Percentiles rank a stretch among this genome's conserved stretches.
These are phyloP conservation scores for Phocides pigmalion DNA, from an alignment of 1,140 invertebrate genomes.

Conservation along the genomic window DNA sequence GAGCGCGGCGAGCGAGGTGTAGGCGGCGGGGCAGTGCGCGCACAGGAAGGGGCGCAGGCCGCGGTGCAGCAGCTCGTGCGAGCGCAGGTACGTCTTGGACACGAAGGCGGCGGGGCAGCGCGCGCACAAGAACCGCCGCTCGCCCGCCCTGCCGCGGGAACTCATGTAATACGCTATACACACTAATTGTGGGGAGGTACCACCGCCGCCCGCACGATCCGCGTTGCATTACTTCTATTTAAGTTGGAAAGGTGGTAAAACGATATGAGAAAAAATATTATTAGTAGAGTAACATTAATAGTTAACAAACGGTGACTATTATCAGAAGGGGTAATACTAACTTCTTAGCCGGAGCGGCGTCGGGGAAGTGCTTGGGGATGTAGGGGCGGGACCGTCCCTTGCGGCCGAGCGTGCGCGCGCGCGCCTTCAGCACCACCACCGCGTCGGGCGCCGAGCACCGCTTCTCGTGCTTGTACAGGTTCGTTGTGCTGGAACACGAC, in stretches of 20 bases:
- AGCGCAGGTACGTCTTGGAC: constrained; percentile 42
- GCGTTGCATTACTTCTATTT: no score
- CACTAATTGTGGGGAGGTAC: no score
- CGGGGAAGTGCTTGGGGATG: constrained; percentile 27
- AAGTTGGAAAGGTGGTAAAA: no score
- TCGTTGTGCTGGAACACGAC: constrained; percentile 56
- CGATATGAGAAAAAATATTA: no score
- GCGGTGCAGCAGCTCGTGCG: constrained; percentile 59
- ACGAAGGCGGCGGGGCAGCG: constrained; percentile 57
- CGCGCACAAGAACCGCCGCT: constrained; percentile 43
- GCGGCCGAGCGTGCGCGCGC: constrained; percentile 53
- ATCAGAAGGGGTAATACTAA: no score
- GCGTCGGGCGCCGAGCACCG: constrained; percentile 57
- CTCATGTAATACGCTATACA: no score
- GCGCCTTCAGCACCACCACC: constrained; percentile 53
- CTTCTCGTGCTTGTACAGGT: constrained; percentile 74
- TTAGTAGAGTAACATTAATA: no score
- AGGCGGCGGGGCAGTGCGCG: constrained; percentile 51
- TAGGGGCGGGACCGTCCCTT: constrained; percentile 57
- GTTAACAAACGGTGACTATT: no score
- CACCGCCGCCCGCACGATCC: no score
- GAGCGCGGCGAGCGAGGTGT: constrained; percentile 58
- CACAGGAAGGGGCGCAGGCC: constrained; percentile 62
- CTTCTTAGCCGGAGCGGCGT: neutral
- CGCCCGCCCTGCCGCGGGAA: neutral